These are phyloP conservation scores for Pinctada fucata DNA, from an alignment of 2,888 invertebrate genomes.

Conservation along the genomic window DNA sequence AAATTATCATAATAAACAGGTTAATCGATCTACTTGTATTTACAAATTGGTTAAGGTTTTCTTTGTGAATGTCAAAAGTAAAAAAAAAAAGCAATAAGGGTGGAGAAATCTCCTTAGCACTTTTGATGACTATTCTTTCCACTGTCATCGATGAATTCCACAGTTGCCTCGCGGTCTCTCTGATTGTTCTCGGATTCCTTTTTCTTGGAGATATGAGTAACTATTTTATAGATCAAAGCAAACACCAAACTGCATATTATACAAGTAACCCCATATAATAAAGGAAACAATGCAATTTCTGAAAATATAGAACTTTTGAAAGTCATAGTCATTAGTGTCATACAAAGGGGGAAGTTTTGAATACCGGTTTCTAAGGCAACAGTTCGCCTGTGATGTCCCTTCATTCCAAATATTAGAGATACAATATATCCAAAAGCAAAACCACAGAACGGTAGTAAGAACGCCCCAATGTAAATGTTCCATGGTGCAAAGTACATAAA, in stretches of 20 bases:
- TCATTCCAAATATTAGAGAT: conserved; percentile 55
- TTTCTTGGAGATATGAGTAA: too few species aligned
- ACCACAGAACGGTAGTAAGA: conserved; percentile 62
- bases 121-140: too few species aligned
- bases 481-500: conserved; percentile 65
- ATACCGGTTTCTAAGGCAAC: conserved; percentile 70
- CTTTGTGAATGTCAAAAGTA: too few species aligned
- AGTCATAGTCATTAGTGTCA: conserved; percentile 66
- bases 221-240: too few species aligned
- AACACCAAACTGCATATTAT: conserved; percentile 48
- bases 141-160: too few species aligned
- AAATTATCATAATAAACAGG: too few species aligned
- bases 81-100: too few species aligned
- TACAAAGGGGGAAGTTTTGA: conserved; percentile 70
- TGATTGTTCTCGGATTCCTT: too few species aligned
- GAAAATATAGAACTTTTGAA: conserved; percentile 54
- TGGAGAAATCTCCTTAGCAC: too few species aligned
- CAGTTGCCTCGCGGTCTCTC: too few species aligned
- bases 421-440: conserved; percentile 64
- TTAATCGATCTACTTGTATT: too few species aligned
- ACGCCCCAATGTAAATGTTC: conserved; percentile 62
- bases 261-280: conserved; percentile 52
- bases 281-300: conserved; percentile 48
- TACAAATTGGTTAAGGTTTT: too few species aligned
- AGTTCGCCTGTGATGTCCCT: conserved; percentile 56